Evolutionary conservation across 2,888 invertebrate species (phyloP).

Genomic region (Dermolepida albohirtum): DNA sequence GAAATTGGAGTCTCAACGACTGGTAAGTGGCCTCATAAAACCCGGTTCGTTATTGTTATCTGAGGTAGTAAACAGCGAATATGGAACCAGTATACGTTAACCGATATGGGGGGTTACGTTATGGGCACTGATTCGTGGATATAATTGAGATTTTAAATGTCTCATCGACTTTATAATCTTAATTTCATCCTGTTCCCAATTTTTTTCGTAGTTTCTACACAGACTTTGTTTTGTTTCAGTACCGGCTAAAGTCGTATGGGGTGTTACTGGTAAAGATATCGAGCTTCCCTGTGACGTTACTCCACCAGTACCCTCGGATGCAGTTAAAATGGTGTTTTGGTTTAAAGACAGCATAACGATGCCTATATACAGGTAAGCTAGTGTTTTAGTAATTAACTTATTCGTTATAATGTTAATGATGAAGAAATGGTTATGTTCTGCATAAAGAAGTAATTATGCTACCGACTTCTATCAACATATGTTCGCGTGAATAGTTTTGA

Average conservation of each 20-base stretch:
- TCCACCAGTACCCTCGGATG: conserved; percentile 76
- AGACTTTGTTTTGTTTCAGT: conserved; percentile 66
- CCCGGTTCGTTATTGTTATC: conserved; percentile 45
- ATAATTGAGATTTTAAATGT: conserved; percentile 9
- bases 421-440: too few relatives aligned
- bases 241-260: conserved; percentile 78
- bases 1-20: conserved; percentile 44
- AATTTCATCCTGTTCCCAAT: background rate
- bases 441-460: too few relatives aligned
- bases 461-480: too few relatives aligned
- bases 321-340: conserved; percentile 88
- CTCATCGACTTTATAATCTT: background rate
- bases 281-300: conserved; percentile 87
- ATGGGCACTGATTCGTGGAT: conserved; percentile 18
- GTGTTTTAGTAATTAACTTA: too few relatives aligned
- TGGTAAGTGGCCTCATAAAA: conserved; percentile 45
- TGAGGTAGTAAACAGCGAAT: conserved; percentile 43
- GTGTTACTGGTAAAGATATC: conserved; percentile 79
- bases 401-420: too few relatives aligned
- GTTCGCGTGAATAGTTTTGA: too few relatives aligned
- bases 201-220: background rate
- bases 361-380: conserved; percentile 85
- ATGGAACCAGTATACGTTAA: conserved; percentile 36
- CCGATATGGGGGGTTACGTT: conserved; percentile 2
- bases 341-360: conserved; percentile 88